phyloP scores from a whole-genome alignment of 2,797 vertebrate species.

The Varecia variegata region DNA sequence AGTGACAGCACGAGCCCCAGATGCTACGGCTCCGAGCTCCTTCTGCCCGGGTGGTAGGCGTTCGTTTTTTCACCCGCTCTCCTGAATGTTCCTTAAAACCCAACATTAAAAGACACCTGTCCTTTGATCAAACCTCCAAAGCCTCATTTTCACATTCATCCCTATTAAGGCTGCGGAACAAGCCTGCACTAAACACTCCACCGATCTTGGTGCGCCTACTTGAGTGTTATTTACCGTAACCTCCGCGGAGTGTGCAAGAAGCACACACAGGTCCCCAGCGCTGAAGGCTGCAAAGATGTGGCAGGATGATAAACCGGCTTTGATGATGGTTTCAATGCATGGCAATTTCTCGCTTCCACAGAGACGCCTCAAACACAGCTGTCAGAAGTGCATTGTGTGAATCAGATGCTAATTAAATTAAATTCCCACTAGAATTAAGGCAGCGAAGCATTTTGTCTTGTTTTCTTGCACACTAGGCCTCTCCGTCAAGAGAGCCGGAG shows the following conservation, averaged over 20 bases:
- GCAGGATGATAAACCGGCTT: constrained; percentile 79
- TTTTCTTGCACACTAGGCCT: constrained; percentile 54
- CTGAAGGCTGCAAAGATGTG: constrained; percentile 66
- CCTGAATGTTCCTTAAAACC: constrained; percentile 34
- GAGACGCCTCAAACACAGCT: constrained; percentile 82
- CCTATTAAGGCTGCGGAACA: not conserved
- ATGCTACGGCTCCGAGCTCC: not conserved
- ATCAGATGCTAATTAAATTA: constrained; percentile 83
- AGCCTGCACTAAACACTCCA: constrained; percentile 30
- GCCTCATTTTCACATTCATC: constrained; percentile 48
- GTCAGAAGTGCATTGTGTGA: constrained; percentile 80
- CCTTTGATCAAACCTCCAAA: constrained; percentile 61
- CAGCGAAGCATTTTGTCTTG: constrained; percentile 71
- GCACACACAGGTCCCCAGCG: constrained; percentile 63
- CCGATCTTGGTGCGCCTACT: not conserved
- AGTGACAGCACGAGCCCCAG: not conserved
- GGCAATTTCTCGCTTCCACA: constrained; percentile 80
- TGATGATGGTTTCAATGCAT: constrained; percentile 78
- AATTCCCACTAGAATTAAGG: constrained; percentile 77
- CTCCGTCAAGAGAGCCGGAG: constrained; percentile 46
- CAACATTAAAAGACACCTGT: constrained; percentile 54
- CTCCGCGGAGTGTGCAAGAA: constrained; percentile 61
- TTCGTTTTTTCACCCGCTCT: not conserved
- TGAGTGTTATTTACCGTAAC: constrained; percentile 72
- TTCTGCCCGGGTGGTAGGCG: not conserved